A percentile compares a stretch with the other conserved stretches of the same genome.
phyloP scores from a whole-genome alignment of 2,888 invertebrate species.

The Napeogenes sylphis region DNA sequence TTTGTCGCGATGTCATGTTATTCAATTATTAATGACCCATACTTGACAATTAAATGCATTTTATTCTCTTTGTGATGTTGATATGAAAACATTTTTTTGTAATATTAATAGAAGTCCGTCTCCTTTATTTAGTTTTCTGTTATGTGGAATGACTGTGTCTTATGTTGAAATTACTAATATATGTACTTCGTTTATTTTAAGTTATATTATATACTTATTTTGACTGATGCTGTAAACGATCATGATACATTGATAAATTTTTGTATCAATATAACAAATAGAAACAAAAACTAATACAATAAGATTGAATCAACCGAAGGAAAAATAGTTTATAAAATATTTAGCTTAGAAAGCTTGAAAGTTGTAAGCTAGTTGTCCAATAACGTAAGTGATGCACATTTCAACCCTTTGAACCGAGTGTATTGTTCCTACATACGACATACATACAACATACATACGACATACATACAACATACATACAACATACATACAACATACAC shows the following conservation, averaged over 20 bases:
- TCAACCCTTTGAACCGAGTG: constrained; percentile 2
- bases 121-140: constrained; percentile 10
- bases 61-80: constrained; percentile 18
- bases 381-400: constrained; percentile 2
- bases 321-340: too few species aligned
- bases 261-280: too few species aligned
- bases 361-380: neutral
- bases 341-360: too few species aligned
- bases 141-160: too few species aligned
- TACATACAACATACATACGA: neutral
- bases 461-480: neutral
- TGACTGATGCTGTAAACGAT: too few species aligned
- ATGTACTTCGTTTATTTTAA: too few species aligned
- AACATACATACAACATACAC: neutral
- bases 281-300: too few species aligned
- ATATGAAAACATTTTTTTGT: constrained; percentile 26
- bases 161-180: too few species aligned
- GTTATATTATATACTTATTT: too few species aligned
- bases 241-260: too few species aligned
- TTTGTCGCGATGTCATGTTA: constrained; percentile 3
- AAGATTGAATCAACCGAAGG: too few species aligned
- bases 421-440: neutral
- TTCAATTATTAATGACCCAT: constrained; percentile 14
- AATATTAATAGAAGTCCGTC: constrained; percentile 12
- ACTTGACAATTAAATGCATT: constrained; percentile 21